Conservation (phyloP, 2,797 vertebrate genomes). For the Poecilia velifera region DNA sequence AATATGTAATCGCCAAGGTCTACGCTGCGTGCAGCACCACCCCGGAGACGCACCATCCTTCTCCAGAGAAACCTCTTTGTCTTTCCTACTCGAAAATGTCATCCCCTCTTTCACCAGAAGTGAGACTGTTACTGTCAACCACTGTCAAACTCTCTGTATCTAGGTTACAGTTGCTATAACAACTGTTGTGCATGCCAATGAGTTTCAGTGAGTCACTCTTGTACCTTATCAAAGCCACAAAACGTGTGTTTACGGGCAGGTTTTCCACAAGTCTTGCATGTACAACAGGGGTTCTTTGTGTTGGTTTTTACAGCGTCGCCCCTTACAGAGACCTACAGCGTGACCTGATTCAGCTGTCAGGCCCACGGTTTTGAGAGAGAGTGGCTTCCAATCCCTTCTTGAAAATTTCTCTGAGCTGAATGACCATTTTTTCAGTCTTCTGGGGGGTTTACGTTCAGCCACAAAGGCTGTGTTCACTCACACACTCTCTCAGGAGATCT, state of each 20-base stretch:
- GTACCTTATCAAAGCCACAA: slow-evolving; percentile 28
- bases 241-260: slow-evolving; percentile 11
- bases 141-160: slow-evolving; percentile 57
- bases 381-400: slow-evolving; percentile 46
- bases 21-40: slow-evolving; percentile 22
- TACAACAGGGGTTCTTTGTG: slow-evolving; percentile 1
- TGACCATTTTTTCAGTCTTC: slow-evolving; percentile 57
- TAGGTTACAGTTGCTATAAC: slow-evolving; percentile 68
- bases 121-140: slow-evolving; percentile 56
- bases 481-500: not conserved
- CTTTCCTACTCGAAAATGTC: slow-evolving; percentile 43
- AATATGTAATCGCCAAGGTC: slow-evolving; percentile 25
- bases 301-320: slow-evolving; percentile 1
- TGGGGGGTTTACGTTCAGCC: slow-evolving; percentile 36
- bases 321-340: slow-evolving; percentile 11
- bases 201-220: slow-evolving; percentile 58
- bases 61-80: slow-evolving; percentile 7
- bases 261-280: slow-evolving; percentile 11
- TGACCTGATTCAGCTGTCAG: slow-evolving; percentile 60
- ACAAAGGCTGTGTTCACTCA: slow-evolving; percentile 3
- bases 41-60: slow-evolving; percentile 24
- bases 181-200: slow-evolving; percentile 65
- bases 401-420: slow-evolving; percentile 67
- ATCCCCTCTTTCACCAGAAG: slow-evolving; percentile 27
- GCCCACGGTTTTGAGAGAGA: slow-evolving; percentile 51